Percentiles rank a stretch among this genome's conserved stretches.
These are phyloP conservation scores for Diarsia dahlii DNA, from an alignment of 2,888 invertebrate genomes.

Conservation along the genomic window DNA sequence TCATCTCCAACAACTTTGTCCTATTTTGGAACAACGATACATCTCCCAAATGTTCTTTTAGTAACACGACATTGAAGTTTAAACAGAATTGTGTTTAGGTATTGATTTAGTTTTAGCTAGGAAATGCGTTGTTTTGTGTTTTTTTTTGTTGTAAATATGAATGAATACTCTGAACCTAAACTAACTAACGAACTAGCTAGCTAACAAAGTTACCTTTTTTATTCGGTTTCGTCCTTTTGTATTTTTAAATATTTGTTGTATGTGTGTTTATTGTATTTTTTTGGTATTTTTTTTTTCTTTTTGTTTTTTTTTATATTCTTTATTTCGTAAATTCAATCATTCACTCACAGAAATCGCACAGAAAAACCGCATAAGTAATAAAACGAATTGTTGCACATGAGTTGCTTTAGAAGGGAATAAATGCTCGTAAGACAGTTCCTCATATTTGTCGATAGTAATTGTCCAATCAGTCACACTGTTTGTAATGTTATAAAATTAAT, in stretches of 20 bases:
- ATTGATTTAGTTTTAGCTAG: background rate
- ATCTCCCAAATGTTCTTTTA: slow-evolving; percentile 48
- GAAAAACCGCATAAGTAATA: background rate
- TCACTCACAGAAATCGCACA: background rate
- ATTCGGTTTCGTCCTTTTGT: no score
- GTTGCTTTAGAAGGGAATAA: background rate
- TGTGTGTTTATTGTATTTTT: no score
- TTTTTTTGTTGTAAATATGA: background rate
- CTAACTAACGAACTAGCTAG: no score
- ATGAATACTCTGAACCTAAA: background rate
- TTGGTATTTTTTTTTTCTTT: no score
- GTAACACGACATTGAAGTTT: slow-evolving; percentile 18
- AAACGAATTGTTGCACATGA: background rate
- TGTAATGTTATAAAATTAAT: slow-evolving; percentile 17
- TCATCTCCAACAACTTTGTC: slow-evolving; percentile 48
- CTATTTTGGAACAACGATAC: slow-evolving; percentile 56
- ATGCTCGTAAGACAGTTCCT: background rate
- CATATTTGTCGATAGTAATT: background rate
- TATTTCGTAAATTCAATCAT: background rate
- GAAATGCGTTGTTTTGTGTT: background rate
- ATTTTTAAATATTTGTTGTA: no score
- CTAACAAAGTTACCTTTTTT: no score
- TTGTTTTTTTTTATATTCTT: no score
- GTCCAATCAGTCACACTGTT: background rate
- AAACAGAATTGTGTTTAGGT: background rate